phyloP scores from a whole-genome alignment of 1,140 invertebrate genomes.

The Leptinotarsa undecemlineata region DNA sequence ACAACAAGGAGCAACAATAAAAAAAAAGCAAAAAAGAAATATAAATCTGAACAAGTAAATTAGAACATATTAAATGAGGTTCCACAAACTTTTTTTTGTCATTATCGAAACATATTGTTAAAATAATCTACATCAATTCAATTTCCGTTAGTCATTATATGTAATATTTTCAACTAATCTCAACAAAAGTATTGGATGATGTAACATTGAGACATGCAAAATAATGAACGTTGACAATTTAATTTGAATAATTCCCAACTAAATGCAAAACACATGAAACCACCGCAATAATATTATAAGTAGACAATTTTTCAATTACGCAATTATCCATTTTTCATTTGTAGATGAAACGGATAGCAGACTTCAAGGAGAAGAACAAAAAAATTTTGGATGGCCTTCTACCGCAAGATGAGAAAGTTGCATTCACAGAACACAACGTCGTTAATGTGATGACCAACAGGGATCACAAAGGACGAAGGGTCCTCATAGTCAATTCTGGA shows the following conservation, averaged over 20 bases:
- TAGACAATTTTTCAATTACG: not conserved
- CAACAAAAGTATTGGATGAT: not conserved
- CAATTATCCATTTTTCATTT: constrained; percentile 39
- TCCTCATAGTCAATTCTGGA: constrained; percentile 47
- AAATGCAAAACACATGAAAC: not conserved
- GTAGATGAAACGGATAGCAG: constrained; percentile 73
- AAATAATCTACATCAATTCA: too few relatives aligned
- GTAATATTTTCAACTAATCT: not conserved
- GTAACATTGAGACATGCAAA: not conserved
- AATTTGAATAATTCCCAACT: not conserved
- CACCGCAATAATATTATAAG: not conserved
- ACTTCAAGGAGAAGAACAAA: constrained; percentile 73
- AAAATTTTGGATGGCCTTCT: constrained; percentile 64
- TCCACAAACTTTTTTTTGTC: too few relatives aligned
- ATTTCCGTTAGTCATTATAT: too few relatives aligned
- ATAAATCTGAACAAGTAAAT: too few relatives aligned
- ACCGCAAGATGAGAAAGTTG: constrained; percentile 66
- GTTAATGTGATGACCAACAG: constrained; percentile 64
- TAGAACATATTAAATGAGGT: too few relatives aligned
- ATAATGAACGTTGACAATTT: not conserved
- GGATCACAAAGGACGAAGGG: constrained; percentile 49
- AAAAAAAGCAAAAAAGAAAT: too few relatives aligned
- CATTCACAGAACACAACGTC: constrained; percentile 69
- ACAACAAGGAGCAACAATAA: too few relatives aligned
- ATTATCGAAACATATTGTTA: too few relatives aligned